Evolutionary conservation across 2,113 vertebrate species (phyloP), one percentile per base, ranked within the genome.

Genomic region (Hippolais icterina): DNA sequence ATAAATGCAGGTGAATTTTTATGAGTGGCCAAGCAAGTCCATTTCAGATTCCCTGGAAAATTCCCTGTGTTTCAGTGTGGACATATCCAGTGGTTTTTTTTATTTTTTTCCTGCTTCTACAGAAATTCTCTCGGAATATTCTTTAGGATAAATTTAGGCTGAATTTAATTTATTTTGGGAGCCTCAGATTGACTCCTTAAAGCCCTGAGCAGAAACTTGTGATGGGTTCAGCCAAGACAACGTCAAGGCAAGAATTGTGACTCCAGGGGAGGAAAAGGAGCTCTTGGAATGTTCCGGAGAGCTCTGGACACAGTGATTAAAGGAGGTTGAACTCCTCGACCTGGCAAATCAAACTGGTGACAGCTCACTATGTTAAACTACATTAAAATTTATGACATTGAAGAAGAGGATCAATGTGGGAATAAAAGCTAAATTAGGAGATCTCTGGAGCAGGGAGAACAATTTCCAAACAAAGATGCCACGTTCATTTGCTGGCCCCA

Each of bases 301-400:
- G 72, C 93, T 77, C 86, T 60, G 83, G 95, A 76, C 90, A 95
- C 71, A 35, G 91, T 96, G 88, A 96, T 97, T 96, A 97, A 94
- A 93, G 93, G 68, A 93, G 69, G 81, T 39, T 97, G 97, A 97
- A 97, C 96, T 90, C 37, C 21, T 56, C 92, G 96, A 97, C 96
- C 97, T 60, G 60, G 77, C 72, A 95, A 93, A 94, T 96, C 92
- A 97, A 96, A 96, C 69, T 44, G 75, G 90, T 94, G 96, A 94
- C 97, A 97, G 91, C 59, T 94, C 56, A 56, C 66, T 92, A 84
- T 83, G 96, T 94, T 94, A 95, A 97, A 96, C 94, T 96, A 66
- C 96, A 96, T 97, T 96, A 97, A 97, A 97, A 96, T 94, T 74
- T 94, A 95, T 94, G 96, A 41, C 95, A 92, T 41, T 74, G 90